Conservation (phyloP, 2,888 invertebrate species). For the Conchocele bisecta region DNA sequence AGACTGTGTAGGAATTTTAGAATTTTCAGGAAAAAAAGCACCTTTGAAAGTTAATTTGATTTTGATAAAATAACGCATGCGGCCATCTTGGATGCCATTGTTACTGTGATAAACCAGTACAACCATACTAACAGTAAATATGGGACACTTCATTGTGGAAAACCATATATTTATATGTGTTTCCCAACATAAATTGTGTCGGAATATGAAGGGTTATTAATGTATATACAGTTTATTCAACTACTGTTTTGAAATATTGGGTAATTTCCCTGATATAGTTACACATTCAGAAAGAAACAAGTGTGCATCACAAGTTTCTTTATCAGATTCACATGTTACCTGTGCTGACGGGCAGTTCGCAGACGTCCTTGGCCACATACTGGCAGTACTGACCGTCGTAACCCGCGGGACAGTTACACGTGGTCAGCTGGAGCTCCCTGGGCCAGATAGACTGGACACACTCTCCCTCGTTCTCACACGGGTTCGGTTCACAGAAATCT, state of each 20-base stretch:
- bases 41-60: no score
- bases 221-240: no score
- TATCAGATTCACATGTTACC: slow-evolving; percentile 51
- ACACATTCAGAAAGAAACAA: neutral
- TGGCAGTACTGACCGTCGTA: slow-evolving; percentile 77
- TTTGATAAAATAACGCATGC: no score
- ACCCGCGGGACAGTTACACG: slow-evolving; percentile 75
- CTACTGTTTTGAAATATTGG: neutral
- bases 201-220: neutral
- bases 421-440: slow-evolving; percentile 71
- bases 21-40: no score
- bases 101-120: no score
- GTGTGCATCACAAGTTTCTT: neutral
- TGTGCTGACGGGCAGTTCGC: slow-evolving; percentile 71
- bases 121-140: no score
- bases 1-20: no score
- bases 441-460: slow-evolving; percentile 76
- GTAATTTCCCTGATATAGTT: neutral
- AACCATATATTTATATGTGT: no score
- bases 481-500: slow-evolving; percentile 78
- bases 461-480: slow-evolving; percentile 76
- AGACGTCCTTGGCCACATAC: slow-evolving; percentile 69
- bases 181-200: neutral
- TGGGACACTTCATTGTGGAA: no score
- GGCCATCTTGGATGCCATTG: no score